These are phyloP conservation scores for Melanotaenia duboulayi DNA, from an alignment of 2,113 vertebrate genomes.

Conservation along the genomic window DNA sequence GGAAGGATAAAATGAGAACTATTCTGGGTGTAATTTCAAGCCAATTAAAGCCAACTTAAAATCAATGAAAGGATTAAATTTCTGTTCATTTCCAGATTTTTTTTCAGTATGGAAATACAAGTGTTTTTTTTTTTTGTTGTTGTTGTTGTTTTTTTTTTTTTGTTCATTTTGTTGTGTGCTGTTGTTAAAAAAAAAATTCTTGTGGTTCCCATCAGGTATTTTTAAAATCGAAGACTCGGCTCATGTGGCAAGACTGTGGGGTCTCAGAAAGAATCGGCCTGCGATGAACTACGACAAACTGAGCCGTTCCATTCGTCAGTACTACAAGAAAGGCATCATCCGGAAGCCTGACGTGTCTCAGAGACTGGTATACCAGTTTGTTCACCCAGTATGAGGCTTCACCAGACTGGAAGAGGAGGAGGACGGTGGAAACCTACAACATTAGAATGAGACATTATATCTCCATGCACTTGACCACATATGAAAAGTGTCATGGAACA, in stretches of 20 bases:
- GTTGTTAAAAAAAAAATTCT: background rate
- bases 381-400: conserved; percentile 88
- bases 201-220: conserved; percentile 84
- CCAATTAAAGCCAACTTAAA: background rate
- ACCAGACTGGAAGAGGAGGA: background rate
- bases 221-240: conserved; percentile 98
- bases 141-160: background rate
- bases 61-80: background rate
- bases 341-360: conserved; percentile 97
- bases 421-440: background rate
- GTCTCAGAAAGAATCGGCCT: conserved; percentile 95
- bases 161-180: background rate
- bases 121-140: background rate
- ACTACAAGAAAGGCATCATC: conserved; percentile 99
- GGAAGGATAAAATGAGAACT: no score
- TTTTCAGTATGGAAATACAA: background rate
- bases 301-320: conserved; percentile 98
- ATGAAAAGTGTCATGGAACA: conserved; percentile 30
- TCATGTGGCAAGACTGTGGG: conserved; percentile 96
- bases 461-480: conserved; percentile 39
- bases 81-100: background rate
- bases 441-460: conserved; percentile 10
- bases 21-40: no score
- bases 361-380: conserved; percentile 98
- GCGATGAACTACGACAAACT: conserved; percentile 99